A percentile compares a stretch with the other conserved stretches of the same genome.
Evolutionary conservation across 1,140 invertebrate genomes (phyloP).

Genomic region (Olivierus martensii): DNA sequence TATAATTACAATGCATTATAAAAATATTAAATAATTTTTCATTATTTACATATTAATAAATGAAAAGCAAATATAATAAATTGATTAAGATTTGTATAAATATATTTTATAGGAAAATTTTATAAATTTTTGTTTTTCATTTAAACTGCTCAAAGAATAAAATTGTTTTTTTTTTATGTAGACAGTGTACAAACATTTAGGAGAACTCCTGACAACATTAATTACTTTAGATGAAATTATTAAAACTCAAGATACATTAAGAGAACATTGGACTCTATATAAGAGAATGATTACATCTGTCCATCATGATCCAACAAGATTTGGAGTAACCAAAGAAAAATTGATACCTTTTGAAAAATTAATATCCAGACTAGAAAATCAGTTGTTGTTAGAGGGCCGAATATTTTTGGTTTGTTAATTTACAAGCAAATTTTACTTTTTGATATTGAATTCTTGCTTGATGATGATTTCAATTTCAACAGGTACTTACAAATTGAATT

Average conservation of each 20-base stretch:
- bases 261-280: conserved; percentile 55
- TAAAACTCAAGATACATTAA: conserved; percentile 39
- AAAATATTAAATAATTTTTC: no score
- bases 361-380: conserved; percentile 45
- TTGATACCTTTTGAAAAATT: conserved; percentile 49
- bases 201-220: conserved; percentile 49
- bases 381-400: conserved; percentile 40
- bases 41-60: no score
- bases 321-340: conserved; percentile 39
- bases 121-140: neutral
- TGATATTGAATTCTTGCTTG: no score
- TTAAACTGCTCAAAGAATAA: no score
- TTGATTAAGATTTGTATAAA: neutral
- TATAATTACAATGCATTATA: no score
- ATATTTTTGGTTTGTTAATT: conserved; percentile 41
- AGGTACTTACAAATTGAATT: neutral
- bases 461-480: no score
- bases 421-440: no score
- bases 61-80: neutral
- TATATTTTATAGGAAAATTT: conserved; percentile 7
- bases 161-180: conserved; percentile 26
- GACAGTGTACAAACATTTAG: conserved; percentile 46
- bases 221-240: conserved; percentile 57
- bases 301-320: conserved; percentile 47
- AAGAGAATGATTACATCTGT: conserved; percentile 50